A percentile compares a stretch with the other conserved stretches of the same genome.
Conservation (phyloP, 2,888 invertebrate species). For the Platypus cylindrus region DNA sequence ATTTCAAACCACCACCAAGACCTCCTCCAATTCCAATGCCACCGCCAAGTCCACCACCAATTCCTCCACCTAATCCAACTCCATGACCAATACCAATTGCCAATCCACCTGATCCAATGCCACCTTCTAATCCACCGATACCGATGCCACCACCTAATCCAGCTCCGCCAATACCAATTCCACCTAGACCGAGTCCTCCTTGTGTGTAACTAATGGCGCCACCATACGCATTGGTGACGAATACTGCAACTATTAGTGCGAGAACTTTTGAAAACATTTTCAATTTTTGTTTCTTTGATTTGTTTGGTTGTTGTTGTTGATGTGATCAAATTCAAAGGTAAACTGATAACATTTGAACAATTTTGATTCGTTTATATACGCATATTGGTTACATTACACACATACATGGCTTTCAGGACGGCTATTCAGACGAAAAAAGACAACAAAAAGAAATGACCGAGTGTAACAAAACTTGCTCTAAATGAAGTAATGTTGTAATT, state of each 20-base stretch:
- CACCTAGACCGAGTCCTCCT: conserved; percentile 3
- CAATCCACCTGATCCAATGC: neutral
- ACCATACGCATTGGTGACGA: conserved; percentile 5
- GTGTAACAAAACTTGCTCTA: conserved; percentile 9
- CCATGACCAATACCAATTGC: conserved; percentile 6
- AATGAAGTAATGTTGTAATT: conserved; percentile 4
- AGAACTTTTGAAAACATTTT: conserved; percentile 4
- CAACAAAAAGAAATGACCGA: conserved; percentile 3
- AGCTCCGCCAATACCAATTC: no score
- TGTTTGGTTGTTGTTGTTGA: no score
- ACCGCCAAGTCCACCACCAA: conserved; percentile 2
- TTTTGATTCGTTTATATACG: conserved; percentile 8
- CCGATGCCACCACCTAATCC: neutral
- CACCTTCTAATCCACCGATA: neutral
- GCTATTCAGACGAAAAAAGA: conserved; percentile 5
- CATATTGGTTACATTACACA: no score
- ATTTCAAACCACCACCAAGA: neutral
- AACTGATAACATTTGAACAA: conserved; percentile 8
- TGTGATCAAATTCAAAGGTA: conserved; percentile 7
- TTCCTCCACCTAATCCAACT: conserved; percentile 2
- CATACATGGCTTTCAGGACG: no score
- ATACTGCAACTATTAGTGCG: conserved; percentile 2
- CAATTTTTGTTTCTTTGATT: no score
- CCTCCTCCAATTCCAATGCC: neutral
- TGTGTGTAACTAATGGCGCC: conserved; percentile 9